A percentile compares a stretch with the other conserved stretches of the same genome.
Evolutionary conservation across 2,797 vertebrate species (phyloP).

Genomic region (Acomys russatus): DNA sequence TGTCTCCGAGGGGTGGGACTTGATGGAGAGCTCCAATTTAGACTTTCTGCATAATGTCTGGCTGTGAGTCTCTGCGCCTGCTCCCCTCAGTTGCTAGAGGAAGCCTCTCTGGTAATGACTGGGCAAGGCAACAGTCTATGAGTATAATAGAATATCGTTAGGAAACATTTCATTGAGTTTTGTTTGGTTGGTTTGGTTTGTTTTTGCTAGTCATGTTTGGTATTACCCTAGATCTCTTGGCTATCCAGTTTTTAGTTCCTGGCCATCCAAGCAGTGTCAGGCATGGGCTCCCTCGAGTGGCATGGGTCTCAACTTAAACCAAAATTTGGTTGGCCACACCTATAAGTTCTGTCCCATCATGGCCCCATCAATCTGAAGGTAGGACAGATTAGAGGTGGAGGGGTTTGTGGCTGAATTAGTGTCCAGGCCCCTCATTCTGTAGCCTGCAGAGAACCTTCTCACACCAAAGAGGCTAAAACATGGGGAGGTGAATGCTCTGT

Average conservation of each 20-base stretch:
- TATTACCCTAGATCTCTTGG: background rate
- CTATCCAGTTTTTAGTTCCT: background rate
- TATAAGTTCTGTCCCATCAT: background rate
- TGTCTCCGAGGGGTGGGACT: too few relatives aligned
- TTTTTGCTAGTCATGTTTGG: background rate
- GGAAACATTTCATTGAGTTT: background rate
- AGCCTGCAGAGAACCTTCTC: background rate
- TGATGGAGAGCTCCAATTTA: background rate
- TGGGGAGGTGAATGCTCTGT: background rate
- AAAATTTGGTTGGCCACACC: background rate
- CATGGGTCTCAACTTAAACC: background rate
- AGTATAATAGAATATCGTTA: background rate
- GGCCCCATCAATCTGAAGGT: background rate
- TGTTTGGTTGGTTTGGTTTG: too few relatives aligned
- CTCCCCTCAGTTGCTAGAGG: background rate
- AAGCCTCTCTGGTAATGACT: background rate
- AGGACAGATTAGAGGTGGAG: background rate
- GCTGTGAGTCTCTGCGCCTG: background rate
- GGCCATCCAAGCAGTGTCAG: background rate
- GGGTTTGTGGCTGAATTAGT: background rate
- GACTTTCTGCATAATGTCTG: background rate
- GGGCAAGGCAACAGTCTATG: background rate
- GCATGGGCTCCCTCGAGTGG: background rate
- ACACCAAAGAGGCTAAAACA: background rate
- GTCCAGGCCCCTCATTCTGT: background rate